Base-by-base conservation (phyloP, 2,888 invertebrate species). In the Drosophila percnosoma region DNA sequence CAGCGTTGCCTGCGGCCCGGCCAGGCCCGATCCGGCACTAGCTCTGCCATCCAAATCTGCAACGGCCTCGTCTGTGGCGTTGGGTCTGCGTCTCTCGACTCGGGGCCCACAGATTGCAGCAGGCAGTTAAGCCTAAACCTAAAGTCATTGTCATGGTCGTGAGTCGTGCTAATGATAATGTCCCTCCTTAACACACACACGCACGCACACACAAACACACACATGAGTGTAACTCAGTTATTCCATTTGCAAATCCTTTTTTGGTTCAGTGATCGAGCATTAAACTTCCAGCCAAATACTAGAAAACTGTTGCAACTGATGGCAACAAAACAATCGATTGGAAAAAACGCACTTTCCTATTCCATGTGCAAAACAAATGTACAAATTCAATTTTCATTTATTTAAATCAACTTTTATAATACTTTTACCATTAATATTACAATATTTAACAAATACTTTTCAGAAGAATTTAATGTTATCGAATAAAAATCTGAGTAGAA, bases 61-160 rank as follows among this genome's bases (percentile, higher is more conserved):
- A 62, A 42, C 27, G 40, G 67, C 61, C 42, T 49, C 53, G 71
- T 53, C 51, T 67, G 69, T 29, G 55, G 55, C 31, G 27, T 33
- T 31, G 36, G 51, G 51, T n/a, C 71, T 48, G 61, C 27, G 13
- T 59, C 38, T 21, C 48, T 48, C 33, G 48, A 18, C 57, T 57
- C 65, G 54, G 51, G 60, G 60, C 52, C 60, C 54, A 61, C 73
- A 59, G 67, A 57, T 73, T 64, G 55, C 63, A 67, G 34, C 60
- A 45, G 48, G 73, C 73, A 78, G 73, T 73, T 73, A 52, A 68
- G 65, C 57, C 60, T 59, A 67, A 61, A 72, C 73, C 73, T 78
- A 68, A 73, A 78, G 48, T 83, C 87, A 83, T 87, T 83, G 87
- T 84, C 83, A 87, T 82, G 83, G 85, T 84, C 71, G 87, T 87